Percentiles rank a stretch among this genome's conserved stretches.
phyloP scores from a whole-genome alignment of 2,113 vertebrate species.

The Hypomesus transpacificus region DNA sequence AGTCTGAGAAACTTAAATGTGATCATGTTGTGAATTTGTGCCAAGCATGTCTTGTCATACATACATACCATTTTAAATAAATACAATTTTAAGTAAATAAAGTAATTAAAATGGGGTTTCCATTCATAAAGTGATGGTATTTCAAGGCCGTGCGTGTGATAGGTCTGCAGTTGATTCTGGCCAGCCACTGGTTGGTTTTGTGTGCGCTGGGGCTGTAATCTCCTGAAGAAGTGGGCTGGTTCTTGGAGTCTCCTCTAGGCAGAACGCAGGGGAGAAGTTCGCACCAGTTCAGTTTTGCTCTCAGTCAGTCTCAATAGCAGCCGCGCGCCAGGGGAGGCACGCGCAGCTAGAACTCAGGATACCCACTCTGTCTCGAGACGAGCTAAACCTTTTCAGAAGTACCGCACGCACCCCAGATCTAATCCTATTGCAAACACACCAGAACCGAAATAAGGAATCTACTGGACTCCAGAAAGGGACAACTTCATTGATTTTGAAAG shows the following conservation, averaged over 20 bases:
- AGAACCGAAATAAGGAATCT: constrained; percentile 55
- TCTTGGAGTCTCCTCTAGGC: constrained; percentile 54
- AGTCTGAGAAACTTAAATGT: no score
- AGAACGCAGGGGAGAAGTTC: constrained; percentile 55
- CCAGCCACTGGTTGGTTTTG: constrained; percentile 33
- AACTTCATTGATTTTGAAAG: constrained; percentile 43
- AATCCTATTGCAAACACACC: constrained; percentile 50
- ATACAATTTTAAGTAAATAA: background rate
- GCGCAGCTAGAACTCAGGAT: constrained; percentile 64
- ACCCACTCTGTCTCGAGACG: constrained; percentile 57
- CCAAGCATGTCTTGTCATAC: background rate
- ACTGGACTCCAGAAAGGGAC: constrained; percentile 55
- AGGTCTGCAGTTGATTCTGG: constrained; percentile 21
- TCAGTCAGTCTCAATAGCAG: constrained; percentile 71
- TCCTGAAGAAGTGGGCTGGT: constrained; percentile 66
- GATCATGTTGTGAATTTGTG: background rate
- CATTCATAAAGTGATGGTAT: constrained; percentile 37
- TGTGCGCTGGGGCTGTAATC: constrained; percentile 28
- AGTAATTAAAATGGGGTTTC: constrained; percentile 16
- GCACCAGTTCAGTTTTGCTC: constrained; percentile 65
- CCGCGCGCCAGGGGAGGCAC: constrained; percentile 69
- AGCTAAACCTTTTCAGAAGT: constrained; percentile 60
- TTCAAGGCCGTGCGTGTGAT: constrained; percentile 29
- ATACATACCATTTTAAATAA: background rate
- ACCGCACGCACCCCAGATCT: constrained; percentile 54